phyloP scores from a whole-genome alignment of 2,888 invertebrate species.

The Drosophila yooni region DNA sequence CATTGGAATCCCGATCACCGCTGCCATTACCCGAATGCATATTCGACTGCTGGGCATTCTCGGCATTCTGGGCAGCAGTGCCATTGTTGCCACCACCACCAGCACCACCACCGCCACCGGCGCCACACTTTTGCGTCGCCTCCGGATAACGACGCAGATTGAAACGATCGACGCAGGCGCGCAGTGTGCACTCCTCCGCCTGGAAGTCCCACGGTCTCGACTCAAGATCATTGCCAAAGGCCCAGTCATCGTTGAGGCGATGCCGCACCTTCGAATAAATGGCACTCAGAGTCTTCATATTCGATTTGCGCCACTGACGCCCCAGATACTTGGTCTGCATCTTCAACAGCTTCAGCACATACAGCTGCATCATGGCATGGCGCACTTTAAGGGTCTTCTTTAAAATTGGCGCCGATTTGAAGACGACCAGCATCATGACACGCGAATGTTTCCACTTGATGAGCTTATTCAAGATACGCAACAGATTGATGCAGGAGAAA shows the following conservation, averaged over 20 bases:
- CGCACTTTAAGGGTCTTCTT: constrained; percentile 98
- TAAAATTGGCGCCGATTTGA: constrained; percentile 99
- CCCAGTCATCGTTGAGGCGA: constrained; percentile 99
- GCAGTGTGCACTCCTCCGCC: constrained; percentile 97
- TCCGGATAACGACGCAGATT: constrained; percentile 95
- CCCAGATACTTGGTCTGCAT: constrained; percentile 99
- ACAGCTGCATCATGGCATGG: constrained; percentile 98
- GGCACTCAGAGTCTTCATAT: constrained; percentile 99
- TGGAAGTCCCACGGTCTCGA: constrained; percentile 99
- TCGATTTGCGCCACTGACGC: constrained; percentile 99
- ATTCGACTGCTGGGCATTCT: constrained; percentile 78
- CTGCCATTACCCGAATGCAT: constrained; percentile 72
- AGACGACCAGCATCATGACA: constrained; percentile 99
- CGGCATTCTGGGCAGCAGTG: constrained; percentile 79
- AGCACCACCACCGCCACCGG: constrained; percentile 54
- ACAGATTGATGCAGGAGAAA: constrained; percentile 98
- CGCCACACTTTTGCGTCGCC: constrained; percentile 84
- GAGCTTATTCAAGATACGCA: constrained; percentile 98
- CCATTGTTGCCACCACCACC: constrained; percentile 77
- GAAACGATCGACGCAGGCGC: constrained; percentile 97
- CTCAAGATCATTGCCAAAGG: constrained; percentile 99
- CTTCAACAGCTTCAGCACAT: constrained; percentile 98
- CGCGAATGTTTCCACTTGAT: constrained; percentile 99
- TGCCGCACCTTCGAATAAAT: constrained; percentile 99
- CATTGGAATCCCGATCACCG: constrained; percentile 68